Evolutionary conservation across 2,888 invertebrate genomes (phyloP).

Genomic region (Nymphalis urticae): DNA sequence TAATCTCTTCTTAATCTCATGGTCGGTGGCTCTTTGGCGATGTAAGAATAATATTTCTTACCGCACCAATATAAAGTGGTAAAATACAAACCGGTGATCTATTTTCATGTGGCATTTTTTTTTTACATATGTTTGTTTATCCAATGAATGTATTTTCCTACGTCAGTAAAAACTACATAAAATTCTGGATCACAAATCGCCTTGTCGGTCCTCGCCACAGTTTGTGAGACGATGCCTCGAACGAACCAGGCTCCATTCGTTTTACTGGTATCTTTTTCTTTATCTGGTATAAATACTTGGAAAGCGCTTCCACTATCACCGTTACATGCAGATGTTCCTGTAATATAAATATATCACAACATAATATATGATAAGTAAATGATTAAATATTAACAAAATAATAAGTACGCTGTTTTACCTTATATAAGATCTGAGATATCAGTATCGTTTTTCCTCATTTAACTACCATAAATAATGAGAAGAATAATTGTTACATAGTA

Average conservation of each 20-base stretch:
- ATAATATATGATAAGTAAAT: not conserved
- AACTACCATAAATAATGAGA: too few species aligned
- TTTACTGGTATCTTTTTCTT: constrained; percentile 36
- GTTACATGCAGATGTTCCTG: constrained; percentile 74
- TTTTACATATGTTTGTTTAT: constrained; percentile 36
- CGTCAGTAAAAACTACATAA: constrained; percentile 73
- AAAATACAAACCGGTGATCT: too few species aligned
- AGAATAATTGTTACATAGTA: too few species aligned
- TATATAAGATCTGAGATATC: too few species aligned
- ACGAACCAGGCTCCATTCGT: constrained; percentile 53
- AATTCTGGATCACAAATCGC: constrained; percentile 66
- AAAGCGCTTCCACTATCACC: constrained; percentile 79
- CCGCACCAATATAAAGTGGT: not conserved
- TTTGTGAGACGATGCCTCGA: constrained; percentile 56
- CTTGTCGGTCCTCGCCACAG: constrained; percentile 44
- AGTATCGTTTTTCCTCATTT: too few species aligned
- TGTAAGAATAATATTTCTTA: too few species aligned
- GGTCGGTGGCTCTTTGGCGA: too few species aligned
- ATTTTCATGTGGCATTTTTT: not conserved
- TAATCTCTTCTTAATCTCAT: too few species aligned
- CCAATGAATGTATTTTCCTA: constrained; percentile 55
- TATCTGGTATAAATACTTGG: constrained; percentile 57
- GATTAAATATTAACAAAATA: too few species aligned
- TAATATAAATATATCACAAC: not conserved
- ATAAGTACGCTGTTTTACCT: too few species aligned